These are phyloP conservation scores for Drosophila melanica DNA, from an alignment of 1,140 invertebrate genomes.

Conservation along the genomic window DNA sequence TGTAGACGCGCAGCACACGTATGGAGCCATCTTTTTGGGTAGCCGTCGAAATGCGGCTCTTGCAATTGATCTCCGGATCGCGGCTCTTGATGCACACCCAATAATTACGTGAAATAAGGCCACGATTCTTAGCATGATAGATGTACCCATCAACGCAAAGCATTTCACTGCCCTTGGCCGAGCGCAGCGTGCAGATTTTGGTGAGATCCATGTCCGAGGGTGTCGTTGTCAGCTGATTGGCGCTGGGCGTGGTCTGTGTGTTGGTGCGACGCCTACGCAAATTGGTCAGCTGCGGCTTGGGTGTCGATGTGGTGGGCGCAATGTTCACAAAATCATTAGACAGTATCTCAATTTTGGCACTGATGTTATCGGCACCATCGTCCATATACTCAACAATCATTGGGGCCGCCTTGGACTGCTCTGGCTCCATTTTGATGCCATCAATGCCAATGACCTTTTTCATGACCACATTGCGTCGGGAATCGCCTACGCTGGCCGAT, in stretches of 20 bases:
- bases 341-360: conserved; percentile 64
- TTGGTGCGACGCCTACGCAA: conserved; percentile 48
- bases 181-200: conserved; percentile 74
- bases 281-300: conserved; percentile 64
- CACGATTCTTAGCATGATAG: conserved; percentile 77
- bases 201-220: conserved; percentile 71
- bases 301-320: conserved; percentile 31
- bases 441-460: conserved; percentile 73
- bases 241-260: background rate
- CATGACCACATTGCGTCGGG: conserved; percentile 43
- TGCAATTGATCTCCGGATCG: conserved; percentile 71
- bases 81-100: conserved; percentile 79
- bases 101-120: conserved; percentile 72
- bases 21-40: conserved; percentile 65
- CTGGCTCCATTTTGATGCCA: conserved; percentile 67
- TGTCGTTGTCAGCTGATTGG: background rate
- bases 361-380: conserved; percentile 63
- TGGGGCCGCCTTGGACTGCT: conserved; percentile 40
- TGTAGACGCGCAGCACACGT: conserved; percentile 71
- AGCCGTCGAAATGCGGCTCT: conserved; percentile 74
- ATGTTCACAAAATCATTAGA: conserved; percentile 33
- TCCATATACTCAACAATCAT: conserved; percentile 70
- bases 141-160: conserved; percentile 79
- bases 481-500: background rate
- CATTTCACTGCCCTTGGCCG: conserved; percentile 76